Evolutionary conservation across 2,113 vertebrate genomes (phyloP).

Genomic region (Odontophorus gujanensis): DNA sequence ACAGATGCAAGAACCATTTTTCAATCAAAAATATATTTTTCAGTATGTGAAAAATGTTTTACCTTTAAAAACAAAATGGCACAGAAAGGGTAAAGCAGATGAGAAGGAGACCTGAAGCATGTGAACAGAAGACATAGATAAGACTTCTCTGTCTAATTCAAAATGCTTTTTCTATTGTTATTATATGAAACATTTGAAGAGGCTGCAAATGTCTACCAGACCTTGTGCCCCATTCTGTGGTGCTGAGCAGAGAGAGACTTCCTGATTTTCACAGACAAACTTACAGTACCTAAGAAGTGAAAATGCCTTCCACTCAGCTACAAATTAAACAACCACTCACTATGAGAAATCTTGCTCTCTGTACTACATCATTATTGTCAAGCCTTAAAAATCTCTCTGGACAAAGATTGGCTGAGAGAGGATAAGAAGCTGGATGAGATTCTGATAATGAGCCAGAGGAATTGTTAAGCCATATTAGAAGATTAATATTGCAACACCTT

Average conservation of each 20-base stretch:
- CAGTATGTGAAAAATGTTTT: background rate
- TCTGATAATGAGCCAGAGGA: background rate
- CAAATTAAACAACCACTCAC: background rate
- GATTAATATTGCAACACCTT: background rate
- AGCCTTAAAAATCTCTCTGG: background rate
- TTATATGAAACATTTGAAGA: background rate
- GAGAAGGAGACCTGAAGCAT: background rate
- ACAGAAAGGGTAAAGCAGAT: background rate
- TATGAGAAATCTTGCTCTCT: background rate
- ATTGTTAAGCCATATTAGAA: background rate
- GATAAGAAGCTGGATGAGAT: background rate
- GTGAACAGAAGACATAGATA: background rate
- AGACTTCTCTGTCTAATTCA: background rate
- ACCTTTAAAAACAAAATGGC: background rate
- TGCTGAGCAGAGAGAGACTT: background rate
- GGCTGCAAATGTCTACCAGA: background rate
- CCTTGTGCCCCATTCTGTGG: background rate
- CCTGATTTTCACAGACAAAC: background rate
- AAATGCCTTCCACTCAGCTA: background rate
- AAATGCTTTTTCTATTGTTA: background rate
- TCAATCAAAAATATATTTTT: background rate
- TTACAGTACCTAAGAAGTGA: background rate
- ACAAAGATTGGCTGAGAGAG: fast-evolving
- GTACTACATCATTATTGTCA: background rate
- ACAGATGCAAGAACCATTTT: background rate